These are phyloP conservation scores for Myiotriccus ornatus DNA, from an alignment of 2,797 vertebrate species.

Conservation along the genomic window DNA sequence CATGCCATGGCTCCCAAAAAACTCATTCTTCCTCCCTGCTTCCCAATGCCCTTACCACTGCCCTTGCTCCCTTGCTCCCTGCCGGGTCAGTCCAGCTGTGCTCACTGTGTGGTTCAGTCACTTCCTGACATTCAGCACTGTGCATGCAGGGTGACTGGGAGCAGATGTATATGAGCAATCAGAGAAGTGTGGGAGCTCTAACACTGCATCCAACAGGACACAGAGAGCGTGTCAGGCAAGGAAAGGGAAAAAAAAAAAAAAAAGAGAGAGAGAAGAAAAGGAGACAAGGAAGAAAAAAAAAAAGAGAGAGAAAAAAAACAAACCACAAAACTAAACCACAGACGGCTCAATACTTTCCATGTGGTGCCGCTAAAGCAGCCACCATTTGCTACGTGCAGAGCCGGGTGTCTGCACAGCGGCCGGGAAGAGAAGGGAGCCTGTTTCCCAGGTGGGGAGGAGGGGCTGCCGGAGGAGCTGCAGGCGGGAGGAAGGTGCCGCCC, in stretches of 20 bases:
- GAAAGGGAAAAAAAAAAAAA: background rate
- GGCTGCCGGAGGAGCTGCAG: background rate
- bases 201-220: background rate
- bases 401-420: slow-evolving; percentile 72
- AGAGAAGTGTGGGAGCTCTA: background rate
- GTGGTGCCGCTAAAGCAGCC: slow-evolving; percentile 48
- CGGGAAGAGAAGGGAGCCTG: slow-evolving; percentile 64
- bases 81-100: background rate
- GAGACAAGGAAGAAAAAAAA: background rate
- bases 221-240: background rate
- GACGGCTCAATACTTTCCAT: slow-evolving; percentile 58
- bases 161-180: background rate
- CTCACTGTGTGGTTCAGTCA: background rate
- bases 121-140: background rate
- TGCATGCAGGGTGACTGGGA: background rate
- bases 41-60: background rate
- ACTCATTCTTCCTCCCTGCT: background rate
- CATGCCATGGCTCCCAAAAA: background rate
- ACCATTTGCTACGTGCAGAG: slow-evolving; percentile 83
- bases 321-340: background rate
- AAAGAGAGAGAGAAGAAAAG: background rate
- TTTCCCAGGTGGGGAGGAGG: slow-evolving; percentile 73
- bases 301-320: background rate
- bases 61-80: background rate
- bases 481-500: background rate